A percentile compares a stretch with the other conserved stretches of the same genome.
These are phyloP conservation scores for Aromia moschata DNA, from an alignment of 2,888 invertebrate species.

Conservation along the genomic window DNA sequence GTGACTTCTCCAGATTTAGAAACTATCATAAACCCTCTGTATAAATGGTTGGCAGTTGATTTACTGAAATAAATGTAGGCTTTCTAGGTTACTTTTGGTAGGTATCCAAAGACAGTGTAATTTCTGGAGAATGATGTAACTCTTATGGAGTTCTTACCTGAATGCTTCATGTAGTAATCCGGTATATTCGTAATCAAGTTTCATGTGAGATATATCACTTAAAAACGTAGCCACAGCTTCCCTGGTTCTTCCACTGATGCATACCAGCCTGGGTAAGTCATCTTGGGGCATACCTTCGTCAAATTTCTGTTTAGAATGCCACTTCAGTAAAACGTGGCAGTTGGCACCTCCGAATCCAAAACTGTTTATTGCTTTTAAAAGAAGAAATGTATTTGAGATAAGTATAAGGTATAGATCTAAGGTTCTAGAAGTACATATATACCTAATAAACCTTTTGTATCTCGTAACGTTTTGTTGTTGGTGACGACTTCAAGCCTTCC, in stretches of 20 bases:
- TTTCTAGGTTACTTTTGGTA: background rate
- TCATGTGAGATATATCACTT: conserved; percentile 68
- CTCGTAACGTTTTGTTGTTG: conserved; percentile 71
- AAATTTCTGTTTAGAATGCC: conserved; percentile 69
- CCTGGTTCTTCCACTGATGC: conserved; percentile 81
- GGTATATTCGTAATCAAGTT: conserved; percentile 48
- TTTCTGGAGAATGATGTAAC: background rate
- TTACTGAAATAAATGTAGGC: conserved; percentile 15
- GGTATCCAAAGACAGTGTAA: conserved; percentile 70
- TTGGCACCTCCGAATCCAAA: conserved; percentile 95
- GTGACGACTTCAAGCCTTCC: conserved; percentile 78
- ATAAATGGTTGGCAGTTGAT: conserved; percentile 21
- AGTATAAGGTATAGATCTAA: conserved; percentile 58
- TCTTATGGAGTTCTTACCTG: conserved; percentile 72
- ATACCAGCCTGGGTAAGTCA: conserved; percentile 76
- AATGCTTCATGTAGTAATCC: conserved; percentile 48
- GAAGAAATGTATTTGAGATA: conserved; percentile 34
- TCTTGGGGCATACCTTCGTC: conserved; percentile 71
- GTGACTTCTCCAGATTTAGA: conserved; percentile 51
- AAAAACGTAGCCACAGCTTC: conserved; percentile 75
- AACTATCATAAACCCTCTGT: conserved; percentile 76
- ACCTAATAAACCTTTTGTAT: conserved; percentile 76
- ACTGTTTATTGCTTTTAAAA: conserved; percentile 84
- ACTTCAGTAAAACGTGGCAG: conserved; percentile 75
- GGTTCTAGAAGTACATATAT: too few relatives aligned